phyloP scores from a whole-genome alignment of 1,140 invertebrate species.

The Nylanderia fulva region DNA sequence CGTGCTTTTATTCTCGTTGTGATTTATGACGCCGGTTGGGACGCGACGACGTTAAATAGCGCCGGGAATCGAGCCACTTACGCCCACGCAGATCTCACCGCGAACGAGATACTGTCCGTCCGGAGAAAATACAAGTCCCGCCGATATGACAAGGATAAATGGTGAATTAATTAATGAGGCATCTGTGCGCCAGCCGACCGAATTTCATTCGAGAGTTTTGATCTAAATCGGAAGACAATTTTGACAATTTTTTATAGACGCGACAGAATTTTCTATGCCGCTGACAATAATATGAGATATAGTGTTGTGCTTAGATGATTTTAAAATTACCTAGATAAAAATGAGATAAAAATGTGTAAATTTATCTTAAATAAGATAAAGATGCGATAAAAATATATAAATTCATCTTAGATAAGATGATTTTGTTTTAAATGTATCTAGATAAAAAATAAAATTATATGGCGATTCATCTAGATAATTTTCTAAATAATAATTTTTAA shows the following conservation, averaged over 20 bases:
- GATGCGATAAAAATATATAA: too few relatives aligned
- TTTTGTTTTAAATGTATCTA: too few relatives aligned
- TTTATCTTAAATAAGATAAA: too few relatives aligned
- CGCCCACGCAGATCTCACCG: not conserved
- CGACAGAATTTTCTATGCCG: not conserved
- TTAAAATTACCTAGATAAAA: too few relatives aligned
- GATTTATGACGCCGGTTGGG: slow-evolving; percentile 56
- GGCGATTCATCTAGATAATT: too few relatives aligned
- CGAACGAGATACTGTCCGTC: not conserved
- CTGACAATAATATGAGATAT: too few relatives aligned
- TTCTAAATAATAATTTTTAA: too few relatives aligned
- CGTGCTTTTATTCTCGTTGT: slow-evolving; percentile 55
- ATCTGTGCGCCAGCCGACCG: too few relatives aligned
- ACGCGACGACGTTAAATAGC: slow-evolving; percentile 55
- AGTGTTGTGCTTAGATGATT: too few relatives aligned
- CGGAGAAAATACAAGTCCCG: not conserved
- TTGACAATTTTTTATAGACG: not conserved
- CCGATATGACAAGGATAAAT: not conserved
- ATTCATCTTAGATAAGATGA: too few relatives aligned
- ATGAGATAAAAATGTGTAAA: too few relatives aligned
- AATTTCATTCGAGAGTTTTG: not conserved
- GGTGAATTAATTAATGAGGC: not conserved
- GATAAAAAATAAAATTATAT: too few relatives aligned
- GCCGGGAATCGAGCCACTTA: slow-evolving; percentile 49
- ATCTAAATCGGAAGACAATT: not conserved